A percentile compares a stretch with the other conserved stretches of the same genome.
These are phyloP conservation scores for Parelbella ahira DNA, from an alignment of 2,888 invertebrate species.

Conservation along the genomic window DNA sequence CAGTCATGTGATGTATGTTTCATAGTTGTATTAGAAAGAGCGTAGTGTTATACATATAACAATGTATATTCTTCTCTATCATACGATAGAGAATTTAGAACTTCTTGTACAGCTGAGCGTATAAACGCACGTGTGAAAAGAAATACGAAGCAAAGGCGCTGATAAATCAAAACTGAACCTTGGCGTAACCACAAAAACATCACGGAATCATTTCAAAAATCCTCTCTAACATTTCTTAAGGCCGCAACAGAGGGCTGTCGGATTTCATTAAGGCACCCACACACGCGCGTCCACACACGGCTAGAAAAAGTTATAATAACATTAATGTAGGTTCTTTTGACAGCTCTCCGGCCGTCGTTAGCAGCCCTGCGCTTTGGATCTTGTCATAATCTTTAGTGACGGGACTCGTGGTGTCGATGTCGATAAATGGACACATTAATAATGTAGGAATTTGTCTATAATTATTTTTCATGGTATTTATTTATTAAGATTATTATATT, in stretches of 20 bases:
- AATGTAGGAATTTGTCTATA: too few species aligned
- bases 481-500: too few species aligned
- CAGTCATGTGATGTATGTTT: too few species aligned
- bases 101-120: too few species aligned
- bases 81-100: too few species aligned
- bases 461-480: too few species aligned
- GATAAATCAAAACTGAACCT: too few species aligned
- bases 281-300: slow-evolving; percentile 43
- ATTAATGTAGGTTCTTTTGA: slow-evolving; percentile 80
- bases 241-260: slow-evolving; percentile 14
- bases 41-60: too few species aligned
- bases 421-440: slow-evolving; percentile 5
- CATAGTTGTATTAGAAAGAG: too few species aligned
- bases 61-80: too few species aligned
- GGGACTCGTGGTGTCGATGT: slow-evolving; percentile 27
- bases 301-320: slow-evolving; percentile 79
- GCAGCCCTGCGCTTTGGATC: slow-evolving; percentile 76
- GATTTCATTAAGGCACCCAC: slow-evolving; percentile 32
- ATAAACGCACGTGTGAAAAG: too few species aligned
- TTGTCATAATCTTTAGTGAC: slow-evolving; percentile 76
- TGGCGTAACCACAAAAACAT: slow-evolving; percentile 7
- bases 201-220: slow-evolving; percentile 14
- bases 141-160: too few species aligned
- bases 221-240: slow-evolving; percentile 14
- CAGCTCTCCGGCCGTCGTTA: slow-evolving; percentile 74